phyloP scores from a whole-genome alignment of 92 coral and sea anemone species.

The Zoanthus gigantus region DNA sequence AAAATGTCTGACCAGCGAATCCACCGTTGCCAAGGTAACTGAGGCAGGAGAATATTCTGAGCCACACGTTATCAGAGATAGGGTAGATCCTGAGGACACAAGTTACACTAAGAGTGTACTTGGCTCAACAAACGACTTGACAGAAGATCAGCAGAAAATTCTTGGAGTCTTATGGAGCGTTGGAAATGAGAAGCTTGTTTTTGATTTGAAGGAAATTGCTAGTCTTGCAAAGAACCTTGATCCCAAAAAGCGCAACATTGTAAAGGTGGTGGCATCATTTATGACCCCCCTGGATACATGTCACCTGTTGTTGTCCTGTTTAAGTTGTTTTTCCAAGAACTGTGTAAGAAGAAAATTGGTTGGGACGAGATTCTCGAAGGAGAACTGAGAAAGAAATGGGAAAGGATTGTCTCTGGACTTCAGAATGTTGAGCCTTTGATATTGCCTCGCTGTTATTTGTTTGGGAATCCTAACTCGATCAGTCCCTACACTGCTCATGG shows the following conservation, averaged over 20 bases:
- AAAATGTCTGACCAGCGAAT: not conserved
- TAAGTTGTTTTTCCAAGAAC: constrained; percentile 57
- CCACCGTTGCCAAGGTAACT: not conserved
- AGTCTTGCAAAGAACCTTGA: constrained; percentile 18
- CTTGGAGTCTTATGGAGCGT: constrained; percentile 59
- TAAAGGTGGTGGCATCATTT: constrained; percentile 48
- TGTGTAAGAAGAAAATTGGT: constrained; percentile 49
- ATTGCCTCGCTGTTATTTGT: constrained; percentile 44
- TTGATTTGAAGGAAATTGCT: constrained; percentile 41
- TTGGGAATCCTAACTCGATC: constrained; percentile 25
- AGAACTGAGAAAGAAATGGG: constrained; percentile 40
- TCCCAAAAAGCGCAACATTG: constrained; percentile 40
- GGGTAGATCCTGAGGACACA: constrained; percentile 30
- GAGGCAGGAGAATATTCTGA: not conserved
- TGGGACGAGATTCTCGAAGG: constrained; percentile 57
- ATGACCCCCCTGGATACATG: constrained; percentile 57
- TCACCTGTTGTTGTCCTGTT: constrained; percentile 52
- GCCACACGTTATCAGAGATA: not conserved
- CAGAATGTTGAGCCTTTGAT: constrained; percentile 27
- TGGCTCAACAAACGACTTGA: constrained; percentile 8
- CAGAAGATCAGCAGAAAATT: constrained; percentile 31
- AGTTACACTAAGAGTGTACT: constrained; percentile 38
- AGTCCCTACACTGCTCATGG: constrained; percentile 47
- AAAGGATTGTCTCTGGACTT: constrained; percentile 43
- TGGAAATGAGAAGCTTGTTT: constrained; percentile 43